Evolutionary conservation across 2,797 vertebrate species (phyloP).

Genomic region (Euthynnus affinis): DNA sequence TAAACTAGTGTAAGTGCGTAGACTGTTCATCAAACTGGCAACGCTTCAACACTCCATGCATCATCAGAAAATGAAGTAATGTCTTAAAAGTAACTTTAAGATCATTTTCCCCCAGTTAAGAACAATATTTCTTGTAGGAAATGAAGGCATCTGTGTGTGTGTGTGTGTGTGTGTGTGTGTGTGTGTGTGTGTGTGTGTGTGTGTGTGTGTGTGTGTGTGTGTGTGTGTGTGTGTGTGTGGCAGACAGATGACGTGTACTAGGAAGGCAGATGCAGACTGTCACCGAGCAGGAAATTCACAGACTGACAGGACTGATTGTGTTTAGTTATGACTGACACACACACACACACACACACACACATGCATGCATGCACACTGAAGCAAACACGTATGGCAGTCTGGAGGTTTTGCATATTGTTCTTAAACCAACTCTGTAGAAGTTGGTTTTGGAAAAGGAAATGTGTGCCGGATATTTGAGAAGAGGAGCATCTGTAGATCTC

Average conservation of each 20-base stretch:
- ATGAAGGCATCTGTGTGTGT: conserved; percentile 13
- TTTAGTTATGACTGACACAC: conserved; percentile 73
- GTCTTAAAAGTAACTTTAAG: conserved; percentile 40
- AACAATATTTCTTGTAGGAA: conserved; percentile 48
- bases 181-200: conserved; percentile 7
- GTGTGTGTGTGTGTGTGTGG: not conserved
- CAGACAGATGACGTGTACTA: conserved; percentile 76
- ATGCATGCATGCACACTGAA: conserved; percentile 44
- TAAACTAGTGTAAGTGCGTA: not conserved
- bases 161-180: not conserved
- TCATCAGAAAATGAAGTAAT: conserved; percentile 24
- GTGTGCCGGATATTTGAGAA: conserved; percentile 78
- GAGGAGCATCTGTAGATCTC: conserved; percentile 74
- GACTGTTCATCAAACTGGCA: fast-evolving
- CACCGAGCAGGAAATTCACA: conserved; percentile 83
- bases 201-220: not conserved
- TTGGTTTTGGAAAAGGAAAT: conserved; percentile 82
- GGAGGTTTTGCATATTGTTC: conserved; percentile 74
- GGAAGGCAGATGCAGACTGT: conserved; percentile 83
- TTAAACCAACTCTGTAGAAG: conserved; percentile 76
- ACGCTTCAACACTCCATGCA: not conserved
- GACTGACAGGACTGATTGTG: conserved; percentile 79
- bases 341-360: conserved; percentile 56
- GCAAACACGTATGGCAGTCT: conserved; percentile 56
- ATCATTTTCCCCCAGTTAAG: conserved; percentile 41